These are phyloP conservation scores for Notiomystis cincta DNA, from an alignment of 2,113 vertebrate species.

Conservation along the genomic window DNA sequence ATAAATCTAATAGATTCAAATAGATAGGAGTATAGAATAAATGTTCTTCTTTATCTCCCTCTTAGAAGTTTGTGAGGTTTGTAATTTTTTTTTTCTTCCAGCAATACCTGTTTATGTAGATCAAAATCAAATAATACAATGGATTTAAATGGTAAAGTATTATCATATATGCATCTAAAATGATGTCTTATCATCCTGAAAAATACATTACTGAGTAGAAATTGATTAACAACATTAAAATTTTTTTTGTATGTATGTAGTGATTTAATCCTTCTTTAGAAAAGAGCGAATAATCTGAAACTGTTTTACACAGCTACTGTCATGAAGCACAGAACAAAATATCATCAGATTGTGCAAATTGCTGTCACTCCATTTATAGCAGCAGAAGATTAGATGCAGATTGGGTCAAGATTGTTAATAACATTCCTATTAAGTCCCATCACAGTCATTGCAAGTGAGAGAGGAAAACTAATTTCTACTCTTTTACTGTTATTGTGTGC, in stretches of 20 bases:
- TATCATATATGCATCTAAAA: neutral
- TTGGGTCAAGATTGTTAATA: neutral
- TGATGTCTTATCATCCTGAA: neutral
- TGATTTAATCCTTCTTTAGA: neutral
- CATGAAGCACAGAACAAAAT: neutral
- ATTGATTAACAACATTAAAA: neutral
- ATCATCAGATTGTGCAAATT: neutral
- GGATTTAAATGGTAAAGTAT: neutral
- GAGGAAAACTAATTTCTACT: neutral
- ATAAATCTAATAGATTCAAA: neutral
- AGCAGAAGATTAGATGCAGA: neutral
- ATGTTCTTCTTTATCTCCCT: neutral
- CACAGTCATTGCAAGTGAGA: neutral
- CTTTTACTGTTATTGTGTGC: neutral
- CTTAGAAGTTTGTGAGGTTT: neutral
- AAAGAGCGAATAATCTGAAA: neutral
- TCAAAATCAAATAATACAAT: neutral
- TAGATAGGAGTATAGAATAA: neutral
- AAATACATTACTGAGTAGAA: neutral
- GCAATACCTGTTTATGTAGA: neutral
- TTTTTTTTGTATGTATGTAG: neutral
- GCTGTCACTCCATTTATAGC: neutral
- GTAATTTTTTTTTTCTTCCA: neutral
- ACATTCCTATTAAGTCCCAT: neutral
- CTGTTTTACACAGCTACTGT: neutral